A percentile compares a stretch with the other conserved stretches of the same genome.
phyloP scores from a whole-genome alignment of 2,797 vertebrate genomes.

The Cephalopachus bancanus region DNA sequence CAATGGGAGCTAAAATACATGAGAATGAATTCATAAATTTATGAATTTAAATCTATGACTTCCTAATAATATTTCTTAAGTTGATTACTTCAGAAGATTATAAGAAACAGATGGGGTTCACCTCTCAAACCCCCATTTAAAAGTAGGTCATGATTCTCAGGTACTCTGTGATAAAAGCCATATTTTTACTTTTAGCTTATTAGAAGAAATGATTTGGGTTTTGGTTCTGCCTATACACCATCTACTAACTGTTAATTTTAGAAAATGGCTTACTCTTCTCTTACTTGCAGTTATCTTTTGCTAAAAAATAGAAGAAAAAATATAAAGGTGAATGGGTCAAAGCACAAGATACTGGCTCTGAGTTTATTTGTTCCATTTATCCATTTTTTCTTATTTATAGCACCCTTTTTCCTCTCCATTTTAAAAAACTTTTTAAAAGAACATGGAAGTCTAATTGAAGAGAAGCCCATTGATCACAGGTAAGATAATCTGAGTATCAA shows the following conservation, averaged over 20 bases:
- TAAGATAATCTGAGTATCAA: not conserved
- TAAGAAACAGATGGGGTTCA: not conserved
- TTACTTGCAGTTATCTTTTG: not conserved
- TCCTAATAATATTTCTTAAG: not conserved
- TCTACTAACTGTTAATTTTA: not conserved
- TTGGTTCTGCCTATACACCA: not conserved
- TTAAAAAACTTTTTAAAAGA: not conserved
- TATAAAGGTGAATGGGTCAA: not conserved
- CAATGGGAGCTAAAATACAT: not conserved
- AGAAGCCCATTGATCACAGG: not conserved
- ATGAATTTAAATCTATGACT: not conserved
- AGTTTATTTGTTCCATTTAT: not conserved
- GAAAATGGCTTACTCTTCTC: not conserved
- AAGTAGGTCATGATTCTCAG: not conserved
- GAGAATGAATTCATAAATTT: too few species aligned
- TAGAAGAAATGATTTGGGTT: not conserved
- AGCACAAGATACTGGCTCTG: not conserved
- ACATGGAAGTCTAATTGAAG: not conserved
- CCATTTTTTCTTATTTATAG: not conserved
- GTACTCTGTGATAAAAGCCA: too few species aligned
- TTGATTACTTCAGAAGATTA: not conserved
- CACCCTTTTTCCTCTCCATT: not conserved
- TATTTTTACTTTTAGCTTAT: not conserved
- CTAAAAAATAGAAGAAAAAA: not conserved
- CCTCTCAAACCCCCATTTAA: not conserved